These are phyloP conservation scores for Agelastica alni DNA, from an alignment of 2,888 invertebrate species.

Conservation along the genomic window DNA sequence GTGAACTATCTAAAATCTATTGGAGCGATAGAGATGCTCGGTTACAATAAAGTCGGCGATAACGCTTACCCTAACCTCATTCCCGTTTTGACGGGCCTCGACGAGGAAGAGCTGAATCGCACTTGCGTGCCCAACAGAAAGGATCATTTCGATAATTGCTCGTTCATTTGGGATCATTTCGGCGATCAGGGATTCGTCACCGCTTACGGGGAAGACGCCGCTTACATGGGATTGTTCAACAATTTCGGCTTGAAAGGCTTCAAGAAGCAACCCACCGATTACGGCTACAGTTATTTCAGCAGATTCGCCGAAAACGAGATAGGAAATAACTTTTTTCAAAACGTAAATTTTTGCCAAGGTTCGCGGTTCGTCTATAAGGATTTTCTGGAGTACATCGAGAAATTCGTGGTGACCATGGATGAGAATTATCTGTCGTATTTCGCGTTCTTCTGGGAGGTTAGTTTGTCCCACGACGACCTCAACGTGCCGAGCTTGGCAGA, in stretches of 20 bases:
- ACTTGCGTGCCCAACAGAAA: too few species aligned
- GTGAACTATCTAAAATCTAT: too few species aligned
- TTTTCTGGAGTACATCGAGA: constrained; percentile 7
- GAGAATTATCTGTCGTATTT: constrained; percentile 62
- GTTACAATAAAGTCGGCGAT: too few species aligned
- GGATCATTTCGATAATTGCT: too few species aligned
- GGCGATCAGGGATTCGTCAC: constrained; percentile 87
- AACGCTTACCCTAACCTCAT: too few species aligned
- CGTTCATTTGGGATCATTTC: too few species aligned
- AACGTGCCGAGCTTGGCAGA: constrained; percentile 73
- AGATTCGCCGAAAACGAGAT: constrained; percentile 3
- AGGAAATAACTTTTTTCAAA: constrained; percentile 5
- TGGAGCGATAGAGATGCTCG: too few species aligned
- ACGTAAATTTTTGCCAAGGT: constrained; percentile 9
- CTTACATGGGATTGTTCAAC: constrained; percentile 73
- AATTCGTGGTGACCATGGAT: constrained; percentile 37
- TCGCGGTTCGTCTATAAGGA: constrained; percentile 8
- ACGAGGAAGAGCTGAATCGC: too few species aligned
- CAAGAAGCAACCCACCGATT: constrained; percentile 71
- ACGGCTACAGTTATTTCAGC: constrained; percentile 17
- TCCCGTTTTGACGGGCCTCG: too few species aligned
- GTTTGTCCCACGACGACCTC: constrained; percentile 73
- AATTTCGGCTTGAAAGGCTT: constrained; percentile 76
- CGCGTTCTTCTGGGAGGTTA: constrained; percentile 79
- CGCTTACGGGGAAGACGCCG: constrained; percentile 78